These are phyloP conservation scores for Pogonus chalceus DNA, from an alignment of 1,140 invertebrate species.

Conservation along the genomic window DNA sequence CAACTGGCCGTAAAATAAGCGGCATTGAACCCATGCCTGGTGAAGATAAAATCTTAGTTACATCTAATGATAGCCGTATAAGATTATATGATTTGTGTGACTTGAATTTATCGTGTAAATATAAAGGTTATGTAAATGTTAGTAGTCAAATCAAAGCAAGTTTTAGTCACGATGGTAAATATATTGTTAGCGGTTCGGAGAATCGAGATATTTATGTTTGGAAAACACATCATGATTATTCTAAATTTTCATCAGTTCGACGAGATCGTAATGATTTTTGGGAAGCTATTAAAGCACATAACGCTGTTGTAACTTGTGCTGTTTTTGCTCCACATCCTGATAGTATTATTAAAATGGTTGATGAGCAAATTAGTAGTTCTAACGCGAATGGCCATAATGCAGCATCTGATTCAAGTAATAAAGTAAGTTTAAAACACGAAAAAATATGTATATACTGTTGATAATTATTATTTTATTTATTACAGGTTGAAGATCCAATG, in stretches of 20 bases:
- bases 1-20: slow-evolving; percentile 89
- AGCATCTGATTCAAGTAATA: slow-evolving; percentile 7
- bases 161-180: slow-evolving; percentile 93
- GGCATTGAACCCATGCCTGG: slow-evolving; percentile 95
- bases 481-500: slow-evolving; percentile 44
- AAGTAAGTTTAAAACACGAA: slow-evolving; percentile 6
- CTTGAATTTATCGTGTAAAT: slow-evolving; percentile 91
- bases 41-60: slow-evolving; percentile 94
- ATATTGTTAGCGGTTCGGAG: slow-evolving; percentile 95
- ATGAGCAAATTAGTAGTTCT: slow-evolving; percentile 30
- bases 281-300: slow-evolving; percentile 96
- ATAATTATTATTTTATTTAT: too few relatives aligned
- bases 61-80: slow-evolving; percentile 96
- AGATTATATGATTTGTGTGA: slow-evolving; percentile 94
- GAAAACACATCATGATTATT: slow-evolving; percentile 93
- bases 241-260: slow-evolving; percentile 88
- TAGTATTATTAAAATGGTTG: slow-evolving; percentile 72
- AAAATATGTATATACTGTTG: too few relatives aligned
- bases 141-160: slow-evolving; percentile 97
- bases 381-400: slow-evolving; percentile 17
- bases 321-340: slow-evolving; percentile 95
- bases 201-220: slow-evolving; percentile 97
- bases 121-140: slow-evolving; percentile 86
- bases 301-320: slow-evolving; percentile 91
- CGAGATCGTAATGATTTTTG: slow-evolving; percentile 94